phyloP scores from a whole-genome alignment of 2,888 invertebrate species.

The Nymphalis urticae region DNA sequence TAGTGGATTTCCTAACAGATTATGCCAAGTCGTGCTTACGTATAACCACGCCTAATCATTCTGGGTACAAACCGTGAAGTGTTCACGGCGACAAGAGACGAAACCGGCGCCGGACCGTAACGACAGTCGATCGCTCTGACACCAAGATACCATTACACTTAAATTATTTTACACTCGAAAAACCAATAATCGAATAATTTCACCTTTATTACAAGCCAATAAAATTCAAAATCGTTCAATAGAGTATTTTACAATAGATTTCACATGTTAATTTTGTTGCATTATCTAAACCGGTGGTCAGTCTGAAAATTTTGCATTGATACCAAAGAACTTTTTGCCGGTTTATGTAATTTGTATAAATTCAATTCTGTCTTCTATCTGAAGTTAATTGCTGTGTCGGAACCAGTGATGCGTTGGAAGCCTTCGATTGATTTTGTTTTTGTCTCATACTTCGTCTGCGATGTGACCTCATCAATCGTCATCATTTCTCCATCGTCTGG shows the following conservation, averaged over 20 bases:
- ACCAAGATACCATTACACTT: conserved; percentile 47
- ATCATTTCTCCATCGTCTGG: neutral
- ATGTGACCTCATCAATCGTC: conserved; percentile 5
- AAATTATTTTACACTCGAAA: conserved; percentile 26
- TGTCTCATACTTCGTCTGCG: conserved; percentile 5
- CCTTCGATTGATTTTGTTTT: conserved; percentile 26
- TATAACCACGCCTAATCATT: conserved; percentile 20
- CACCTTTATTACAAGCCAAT: conserved; percentile 13
- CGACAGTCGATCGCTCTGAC: conserved; percentile 60
- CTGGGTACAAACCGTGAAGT: conserved; percentile 5
- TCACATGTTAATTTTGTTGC: conserved; percentile 47
- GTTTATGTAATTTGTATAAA: conserved; percentile 13
- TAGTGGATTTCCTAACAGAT: neutral
- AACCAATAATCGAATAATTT: conserved; percentile 8
- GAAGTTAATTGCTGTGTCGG: conserved; percentile 39
- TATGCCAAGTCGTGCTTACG: conserved; percentile 21
- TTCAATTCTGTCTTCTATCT: conserved; percentile 3
- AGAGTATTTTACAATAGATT: neutral
- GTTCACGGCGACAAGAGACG: conserved; percentile 29
- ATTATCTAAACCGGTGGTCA: conserved; percentile 51
- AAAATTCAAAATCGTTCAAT: conserved; percentile 5
- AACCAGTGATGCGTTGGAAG: conserved; percentile 27
- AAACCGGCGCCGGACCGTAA: conserved; percentile 57
- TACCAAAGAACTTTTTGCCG: conserved; percentile 11
- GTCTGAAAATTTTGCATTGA: conserved; percentile 35